Evolutionary conservation across 2,888 invertebrate genomes (phyloP).

Genomic region (Eristalis intricaria): DNA sequence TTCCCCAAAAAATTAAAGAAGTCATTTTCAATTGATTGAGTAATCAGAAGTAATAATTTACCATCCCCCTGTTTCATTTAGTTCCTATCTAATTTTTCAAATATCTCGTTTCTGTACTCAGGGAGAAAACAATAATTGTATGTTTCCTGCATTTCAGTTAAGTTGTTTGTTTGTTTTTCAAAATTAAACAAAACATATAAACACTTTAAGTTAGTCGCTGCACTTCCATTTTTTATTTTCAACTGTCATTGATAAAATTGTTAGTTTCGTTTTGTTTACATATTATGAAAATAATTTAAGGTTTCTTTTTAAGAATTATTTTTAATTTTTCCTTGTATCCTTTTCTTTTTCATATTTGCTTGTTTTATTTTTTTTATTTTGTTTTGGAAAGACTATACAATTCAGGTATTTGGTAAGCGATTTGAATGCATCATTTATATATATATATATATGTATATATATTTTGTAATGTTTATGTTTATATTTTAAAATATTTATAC

Average conservation of each 20-base stretch:
- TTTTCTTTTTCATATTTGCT: constrained; percentile 64
- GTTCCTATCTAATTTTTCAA: constrained; percentile 8
- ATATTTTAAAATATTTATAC: constrained; percentile 48
- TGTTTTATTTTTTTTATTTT: constrained; percentile 71
- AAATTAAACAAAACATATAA: constrained; percentile 40
- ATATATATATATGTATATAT: constrained; percentile 1
- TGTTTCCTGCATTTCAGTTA: constrained; percentile 34
- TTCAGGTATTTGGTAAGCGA: constrained; percentile 80
- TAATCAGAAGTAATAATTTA: constrained; percentile 2
- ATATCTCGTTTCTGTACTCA: constrained; percentile 15
- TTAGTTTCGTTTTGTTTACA: constrained; percentile 43
- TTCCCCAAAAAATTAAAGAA: constrained; percentile 48
- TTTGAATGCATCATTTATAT: constrained; percentile 73
- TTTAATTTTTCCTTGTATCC: constrained; percentile 71
- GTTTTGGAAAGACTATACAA: constrained; percentile 78
- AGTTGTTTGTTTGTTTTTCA: constrained; percentile 46
- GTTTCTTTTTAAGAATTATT: constrained; percentile 18
- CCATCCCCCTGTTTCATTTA: constrained; percentile 3
- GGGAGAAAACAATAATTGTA: constrained; percentile 23
- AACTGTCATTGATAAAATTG: constrained; percentile 37
- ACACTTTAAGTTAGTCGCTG: constrained; percentile 54
- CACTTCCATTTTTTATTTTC: constrained; percentile 25
- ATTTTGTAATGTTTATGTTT: constrained; percentile 22
- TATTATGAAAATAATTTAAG: constrained; percentile 71
- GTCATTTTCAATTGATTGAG: constrained; percentile 9